Evolutionary conservation across 2,888 invertebrate genomes (phyloP), one percentile per base, ranked within the genome.

Genomic region (Heliconius erato): DNA sequence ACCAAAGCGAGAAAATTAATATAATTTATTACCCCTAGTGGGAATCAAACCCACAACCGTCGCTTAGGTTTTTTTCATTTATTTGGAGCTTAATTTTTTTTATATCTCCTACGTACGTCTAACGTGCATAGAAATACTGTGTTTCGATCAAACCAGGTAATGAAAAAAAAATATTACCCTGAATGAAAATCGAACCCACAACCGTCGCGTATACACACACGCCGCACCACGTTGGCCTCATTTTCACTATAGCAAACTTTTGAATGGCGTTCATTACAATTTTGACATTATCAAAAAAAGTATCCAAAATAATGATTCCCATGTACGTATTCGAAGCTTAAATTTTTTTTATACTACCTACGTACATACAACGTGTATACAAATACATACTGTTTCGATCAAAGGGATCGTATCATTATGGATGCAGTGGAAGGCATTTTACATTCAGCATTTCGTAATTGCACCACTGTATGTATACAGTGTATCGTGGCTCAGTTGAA

Each of bases 261-360:
- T 76, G 81, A 77, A 71, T 79, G 35, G 59, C 40, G 71, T 28
- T 83, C 76, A 82, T 82, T 76, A 63, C 7, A 76, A 76, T 40
- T 76, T 76, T 35, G 76, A 63, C 16, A 35, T 59, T 76, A 72
- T 72, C 16, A 72, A 72, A 72, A 59, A 72, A 72, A 59, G 59
- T 74, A 74, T 74, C 74, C 74, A 32, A 74, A 76, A 76, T 63
- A 49, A 74, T 49, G 35, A 76, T 76, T 63, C 35, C 40, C 76
- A 76, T 76, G 63, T 76, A 63, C n/a, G n/a, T n/a, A n/a, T 35
- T 59, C 35, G 6, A 35, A 35, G 76, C 35, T 76, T 76, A 26
- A 76, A 63, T 76, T 63, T 76, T 76, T 76, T 76, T 76, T n/a
- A 76, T 76, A 76, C 40, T 76, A 76, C 23, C 76, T 76, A 63